Conservation (phyloP, 2,797 vertebrate genomes). For the Parotocinclus haroldoi region DNA sequence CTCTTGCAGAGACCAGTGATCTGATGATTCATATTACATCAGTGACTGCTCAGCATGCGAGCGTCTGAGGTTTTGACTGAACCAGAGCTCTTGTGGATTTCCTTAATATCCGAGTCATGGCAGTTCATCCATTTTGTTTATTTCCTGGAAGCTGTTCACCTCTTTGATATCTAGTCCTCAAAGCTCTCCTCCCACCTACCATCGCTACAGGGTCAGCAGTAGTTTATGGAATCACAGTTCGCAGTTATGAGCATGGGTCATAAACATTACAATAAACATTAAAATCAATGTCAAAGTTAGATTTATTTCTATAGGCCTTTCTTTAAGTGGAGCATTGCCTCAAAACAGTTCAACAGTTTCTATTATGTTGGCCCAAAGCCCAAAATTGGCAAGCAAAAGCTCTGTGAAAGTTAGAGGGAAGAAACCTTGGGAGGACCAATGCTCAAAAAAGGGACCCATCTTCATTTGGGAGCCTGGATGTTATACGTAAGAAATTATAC, state of each 20-base stretch:
- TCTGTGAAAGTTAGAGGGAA: too few species aligned
- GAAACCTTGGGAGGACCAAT: too few species aligned
- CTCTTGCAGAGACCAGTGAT: neutral
- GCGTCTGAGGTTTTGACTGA: slow-evolving; percentile 37
- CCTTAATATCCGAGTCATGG: slow-evolving; percentile 13
- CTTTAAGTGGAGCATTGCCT: neutral
- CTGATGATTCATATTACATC: slow-evolving; percentile 47
- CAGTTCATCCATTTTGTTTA: slow-evolving; percentile 20
- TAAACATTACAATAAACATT: neutral
- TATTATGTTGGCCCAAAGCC: too few species aligned
- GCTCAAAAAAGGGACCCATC: too few species aligned
- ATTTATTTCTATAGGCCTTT: too few species aligned
- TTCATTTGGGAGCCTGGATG: too few species aligned
- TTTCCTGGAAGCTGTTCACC: slow-evolving; percentile 26
- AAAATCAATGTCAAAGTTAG: too few species aligned
- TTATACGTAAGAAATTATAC: slow-evolving; percentile 1
- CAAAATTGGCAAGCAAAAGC: too few species aligned
- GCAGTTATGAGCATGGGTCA: slow-evolving; percentile 4
- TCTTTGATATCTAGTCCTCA: slow-evolving; percentile 22
- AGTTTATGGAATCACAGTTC: slow-evolving; percentile 28
- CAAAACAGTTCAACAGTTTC: too few species aligned
- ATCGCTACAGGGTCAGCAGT: slow-evolving; percentile 27
- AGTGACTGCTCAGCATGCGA: slow-evolving; percentile 35
- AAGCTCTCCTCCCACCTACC: slow-evolving; percentile 12
- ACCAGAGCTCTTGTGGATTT: slow-evolving; percentile 40